Evolutionary conservation across 2,113 vertebrate genomes (phyloP), one percentile per base, ranked within the genome.

Genomic region (Chloropsis cyanopogon): DNA sequence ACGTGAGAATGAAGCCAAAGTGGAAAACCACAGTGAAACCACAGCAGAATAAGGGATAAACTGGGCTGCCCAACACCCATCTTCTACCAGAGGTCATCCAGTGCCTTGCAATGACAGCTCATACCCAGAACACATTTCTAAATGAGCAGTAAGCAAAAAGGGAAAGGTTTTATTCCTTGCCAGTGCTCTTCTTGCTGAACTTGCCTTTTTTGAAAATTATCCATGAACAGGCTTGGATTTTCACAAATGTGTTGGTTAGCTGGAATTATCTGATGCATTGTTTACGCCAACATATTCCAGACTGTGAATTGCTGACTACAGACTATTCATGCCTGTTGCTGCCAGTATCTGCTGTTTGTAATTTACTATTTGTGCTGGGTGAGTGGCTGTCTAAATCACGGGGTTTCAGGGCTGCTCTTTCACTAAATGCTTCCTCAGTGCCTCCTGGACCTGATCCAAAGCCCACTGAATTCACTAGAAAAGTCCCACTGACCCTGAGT

Each of bases 241-340:
- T 89, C 91, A 93, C 96, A 95, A 95, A 91, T 82, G 73, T 69
- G 86, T 79, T 82, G 56, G 73, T 93, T 92, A 95, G 91, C 84
- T 85, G 70, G 90, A 96, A 95, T 95, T 85, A 92, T 89, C 50
- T 76, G 86, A 50, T 76, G 77, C 47, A 76, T 82, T 93, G 81
- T 92, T 95, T 91, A 95, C 42, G n/a, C 87, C 89, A 95, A 85
- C 66, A 49, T 69, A 92, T 76, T 87, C 86, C 91, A 89, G 91
- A 47, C 89, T 82, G 53, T 76, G 89, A 91, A 80, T 53, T 91
- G 95, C 96, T 95, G 94, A 96, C 94, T 96, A 19, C 53, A 46
- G 91, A 25, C 44, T 56, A 44, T 82, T 88, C 42, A 3, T 56
- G 94, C 72, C 77, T 90, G 86, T 86, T 84, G 86, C 92, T 93